A percentile compares a stretch with the other conserved stretches of the same genome.
Evolutionary conservation across 2,888 invertebrate species (phyloP).

Genomic region (Andrena hattorfiana): DNA sequence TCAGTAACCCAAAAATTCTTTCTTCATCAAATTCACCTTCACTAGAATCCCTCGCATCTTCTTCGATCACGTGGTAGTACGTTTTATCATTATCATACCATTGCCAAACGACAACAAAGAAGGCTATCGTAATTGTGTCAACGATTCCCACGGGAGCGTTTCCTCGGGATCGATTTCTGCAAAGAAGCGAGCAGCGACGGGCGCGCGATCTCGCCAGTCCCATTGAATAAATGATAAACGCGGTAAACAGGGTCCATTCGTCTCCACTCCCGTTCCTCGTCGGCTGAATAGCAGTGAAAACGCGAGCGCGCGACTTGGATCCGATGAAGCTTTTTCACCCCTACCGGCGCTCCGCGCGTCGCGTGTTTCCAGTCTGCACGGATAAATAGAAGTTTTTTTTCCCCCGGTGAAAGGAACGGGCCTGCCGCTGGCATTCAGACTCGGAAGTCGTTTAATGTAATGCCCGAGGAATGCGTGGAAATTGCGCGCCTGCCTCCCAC

Average conservation of each 20-base stretch:
- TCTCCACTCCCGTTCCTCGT: conserved; percentile 35
- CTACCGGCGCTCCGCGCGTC: not conserved
- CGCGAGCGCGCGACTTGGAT: conserved; percentile 15
- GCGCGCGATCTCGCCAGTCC: conserved; percentile 37
- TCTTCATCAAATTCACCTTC: too few species aligned
- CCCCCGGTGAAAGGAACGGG: conserved; percentile 33
- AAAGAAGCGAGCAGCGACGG: conserved; percentile 41
- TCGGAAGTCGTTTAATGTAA: conserved; percentile 60
- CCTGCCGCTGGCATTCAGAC: conserved; percentile 46
- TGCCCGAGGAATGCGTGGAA: conserved; percentile 55
- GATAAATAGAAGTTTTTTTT: conserved; percentile 64
- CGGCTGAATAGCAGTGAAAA: conserved; percentile 53
- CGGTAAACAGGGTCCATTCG: conserved; percentile 53
- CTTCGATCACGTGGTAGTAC: not conserved
- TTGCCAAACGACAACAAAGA: conserved; percentile 6
- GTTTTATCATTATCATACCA: not conserved
- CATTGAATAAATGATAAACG: conserved; percentile 65
- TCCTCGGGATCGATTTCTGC: conserved; percentile 14
- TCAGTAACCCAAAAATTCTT: too few species aligned
- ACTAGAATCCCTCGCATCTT: not conserved
- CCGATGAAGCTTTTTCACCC: conserved; percentile 18
- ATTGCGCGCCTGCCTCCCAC: conserved; percentile 34
- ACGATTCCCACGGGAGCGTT: conserved; percentile 27
- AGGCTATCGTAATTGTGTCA: conserved; percentile 24
- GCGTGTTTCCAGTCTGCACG: conserved; percentile 46